These are phyloP conservation scores for Raphicerus campestris DNA, from an alignment of 2,113 vertebrate species.

Conservation along the genomic window DNA sequence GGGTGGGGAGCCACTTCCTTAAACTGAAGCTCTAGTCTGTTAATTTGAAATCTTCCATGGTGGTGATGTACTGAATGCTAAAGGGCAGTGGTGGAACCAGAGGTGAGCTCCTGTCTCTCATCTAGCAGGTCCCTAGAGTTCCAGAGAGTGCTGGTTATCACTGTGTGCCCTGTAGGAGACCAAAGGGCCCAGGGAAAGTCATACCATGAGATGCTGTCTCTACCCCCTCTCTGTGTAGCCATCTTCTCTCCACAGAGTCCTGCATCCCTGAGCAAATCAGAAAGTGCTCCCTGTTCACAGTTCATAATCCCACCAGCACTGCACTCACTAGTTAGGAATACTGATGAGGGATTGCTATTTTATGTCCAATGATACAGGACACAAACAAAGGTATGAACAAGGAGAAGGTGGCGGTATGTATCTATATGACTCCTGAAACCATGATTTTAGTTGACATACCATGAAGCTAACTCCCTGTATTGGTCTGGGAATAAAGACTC, in stretches of 20 bases:
- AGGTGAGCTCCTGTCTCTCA: neutral
- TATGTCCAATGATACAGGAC: neutral
- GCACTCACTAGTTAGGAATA: neutral
- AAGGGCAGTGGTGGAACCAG: neutral
- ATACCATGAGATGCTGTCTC: neutral
- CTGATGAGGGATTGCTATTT: neutral
- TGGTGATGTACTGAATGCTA: neutral
- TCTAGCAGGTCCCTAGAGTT: neutral
- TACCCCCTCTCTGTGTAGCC: neutral
- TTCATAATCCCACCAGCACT: neutral
- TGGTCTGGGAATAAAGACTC: neutral
- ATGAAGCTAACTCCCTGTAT: neutral
- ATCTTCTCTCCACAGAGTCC: neutral
- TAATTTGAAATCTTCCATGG: neutral
- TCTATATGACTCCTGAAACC: neutral
- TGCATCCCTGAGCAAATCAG: neutral
- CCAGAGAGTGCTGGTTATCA: neutral
- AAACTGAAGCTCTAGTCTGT: neutral
- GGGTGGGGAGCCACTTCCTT: neutral
- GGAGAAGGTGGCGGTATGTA: neutral
- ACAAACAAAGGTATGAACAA: neutral
- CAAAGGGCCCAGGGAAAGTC: neutral
- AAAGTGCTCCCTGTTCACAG: neutral
- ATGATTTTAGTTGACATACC: neutral
- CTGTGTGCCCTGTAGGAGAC: neutral